phyloP scores from a whole-genome alignment of 2,797 vertebrate genomes.

The Melanotaenia trifasciata region DNA sequence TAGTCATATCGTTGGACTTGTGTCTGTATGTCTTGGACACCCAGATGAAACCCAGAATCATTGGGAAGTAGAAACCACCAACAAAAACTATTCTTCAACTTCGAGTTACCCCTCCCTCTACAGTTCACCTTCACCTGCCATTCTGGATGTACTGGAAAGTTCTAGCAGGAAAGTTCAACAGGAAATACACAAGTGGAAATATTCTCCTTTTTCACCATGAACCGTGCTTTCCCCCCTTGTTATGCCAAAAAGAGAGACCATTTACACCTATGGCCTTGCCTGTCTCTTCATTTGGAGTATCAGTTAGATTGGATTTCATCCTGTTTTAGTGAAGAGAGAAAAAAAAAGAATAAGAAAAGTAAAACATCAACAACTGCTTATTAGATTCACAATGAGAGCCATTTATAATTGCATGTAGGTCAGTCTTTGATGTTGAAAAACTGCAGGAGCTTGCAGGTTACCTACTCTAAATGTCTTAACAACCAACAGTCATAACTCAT shows the following conservation, averaged over 20 bases:
- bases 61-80: not conserved
- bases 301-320: not conserved
- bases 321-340: not conserved
- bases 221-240: not conserved
- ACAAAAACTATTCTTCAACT: not conserved
- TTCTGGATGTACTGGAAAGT: not conserved
- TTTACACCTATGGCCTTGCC: not conserved
- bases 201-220: not conserved
- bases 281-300: not conserved
- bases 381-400: not conserved
- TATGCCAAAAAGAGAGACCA: not conserved
- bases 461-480: constrained; percentile 8
- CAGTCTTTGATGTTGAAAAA: not conserved
- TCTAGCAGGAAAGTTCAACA: not conserved
- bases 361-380: not conserved
- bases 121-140: not conserved
- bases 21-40: no score
- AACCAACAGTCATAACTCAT: not conserved
- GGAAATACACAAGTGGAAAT: not conserved
- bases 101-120: not conserved
- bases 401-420: not conserved
- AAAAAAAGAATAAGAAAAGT: not conserved
- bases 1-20: no score
- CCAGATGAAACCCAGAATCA: no score
- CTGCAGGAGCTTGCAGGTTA: not conserved